Percentiles rank a stretch among this genome's conserved stretches.
Conservation (phyloP, 2,888 invertebrate species). For the Cryptosula pallasiana region DNA sequence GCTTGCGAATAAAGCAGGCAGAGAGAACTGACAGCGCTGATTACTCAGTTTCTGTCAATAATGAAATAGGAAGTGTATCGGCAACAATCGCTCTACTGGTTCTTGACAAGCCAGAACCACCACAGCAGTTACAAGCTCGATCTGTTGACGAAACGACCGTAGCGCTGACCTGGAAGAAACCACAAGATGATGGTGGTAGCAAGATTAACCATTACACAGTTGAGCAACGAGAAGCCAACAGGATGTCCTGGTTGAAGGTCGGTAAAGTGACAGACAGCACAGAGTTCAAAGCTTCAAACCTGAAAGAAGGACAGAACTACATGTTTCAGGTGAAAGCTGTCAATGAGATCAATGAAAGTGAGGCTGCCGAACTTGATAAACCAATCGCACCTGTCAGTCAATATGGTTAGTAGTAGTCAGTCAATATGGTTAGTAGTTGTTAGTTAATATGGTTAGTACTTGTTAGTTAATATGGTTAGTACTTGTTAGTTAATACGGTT, state of each 20-base stretch:
- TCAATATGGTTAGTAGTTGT: too few relatives aligned
- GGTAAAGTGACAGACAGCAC: slow-evolving; percentile 27
- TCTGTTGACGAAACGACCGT: slow-evolving; percentile 27
- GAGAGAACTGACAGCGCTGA: slow-evolving; percentile 31
- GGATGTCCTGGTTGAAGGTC: slow-evolving; percentile 22
- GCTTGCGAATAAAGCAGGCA: slow-evolving; percentile 32
- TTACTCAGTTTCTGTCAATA: slow-evolving; percentile 33
- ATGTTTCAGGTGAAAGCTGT: slow-evolving; percentile 79
- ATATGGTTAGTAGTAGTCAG: not conserved
- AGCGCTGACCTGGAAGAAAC: slow-evolving; percentile 68
- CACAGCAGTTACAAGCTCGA: slow-evolving; percentile 25
- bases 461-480: too few relatives aligned
- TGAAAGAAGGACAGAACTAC: slow-evolving; percentile 75
- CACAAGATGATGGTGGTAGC: slow-evolving; percentile 72
- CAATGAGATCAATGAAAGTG: slow-evolving; percentile 77
- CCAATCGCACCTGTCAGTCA: slow-evolving; percentile 57
- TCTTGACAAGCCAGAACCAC: slow-evolving; percentile 61
- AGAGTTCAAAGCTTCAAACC: slow-evolving; percentile 45
- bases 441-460: too few relatives aligned
- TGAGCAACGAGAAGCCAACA: slow-evolving; percentile 55
- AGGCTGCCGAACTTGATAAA: slow-evolving; percentile 70
- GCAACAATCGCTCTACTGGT: slow-evolving; percentile 32
- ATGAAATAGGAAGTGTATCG: slow-evolving; percentile 31
- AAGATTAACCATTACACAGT: slow-evolving; percentile 74
- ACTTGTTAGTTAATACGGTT: too few relatives aligned